These are phyloP conservation scores for Drosophila novamexicana DNA, from an alignment of 1,140 invertebrate genomes.

Conservation along the genomic window DNA sequence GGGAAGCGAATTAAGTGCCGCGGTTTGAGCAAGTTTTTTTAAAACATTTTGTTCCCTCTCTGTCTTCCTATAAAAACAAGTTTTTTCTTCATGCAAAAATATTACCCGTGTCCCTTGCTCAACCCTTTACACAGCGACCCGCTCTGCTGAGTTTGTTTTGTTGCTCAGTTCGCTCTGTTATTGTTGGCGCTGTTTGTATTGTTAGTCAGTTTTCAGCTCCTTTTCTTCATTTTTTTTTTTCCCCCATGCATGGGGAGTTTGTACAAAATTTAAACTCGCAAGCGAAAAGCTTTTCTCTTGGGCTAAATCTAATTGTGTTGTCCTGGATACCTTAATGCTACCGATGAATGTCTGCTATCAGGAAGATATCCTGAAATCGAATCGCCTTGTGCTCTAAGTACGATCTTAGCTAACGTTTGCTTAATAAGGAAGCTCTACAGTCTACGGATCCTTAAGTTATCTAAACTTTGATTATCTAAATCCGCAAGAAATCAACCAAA, in stretches of 20 bases:
- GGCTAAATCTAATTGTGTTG: constrained; percentile 20
- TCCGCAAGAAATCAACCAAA: not conserved
- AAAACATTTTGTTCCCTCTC: constrained; percentile 2
- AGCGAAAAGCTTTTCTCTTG: constrained; percentile 10
- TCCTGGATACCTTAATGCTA: constrained; percentile 25
- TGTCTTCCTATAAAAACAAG: constrained; percentile 24
- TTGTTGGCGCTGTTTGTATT: constrained; percentile 50
- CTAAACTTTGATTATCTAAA: too few species aligned
- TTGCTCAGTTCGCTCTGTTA: constrained; percentile 43
- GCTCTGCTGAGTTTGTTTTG: constrained; percentile 8
- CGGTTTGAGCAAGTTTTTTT: constrained; percentile 39
- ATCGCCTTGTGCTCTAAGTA: too few species aligned
- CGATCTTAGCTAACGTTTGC: too few species aligned
- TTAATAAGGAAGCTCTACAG: too few species aligned
- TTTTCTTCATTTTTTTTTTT: constrained; percentile 24
- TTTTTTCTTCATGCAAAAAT: constrained; percentile 36
- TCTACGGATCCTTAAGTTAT: too few species aligned
- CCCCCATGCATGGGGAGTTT: not conserved
- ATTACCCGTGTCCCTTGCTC: constrained; percentile 10
- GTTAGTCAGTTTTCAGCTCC: constrained; percentile 47
- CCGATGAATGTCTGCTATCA: too few species aligned
- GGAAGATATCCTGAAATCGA: too few species aligned
- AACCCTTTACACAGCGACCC: constrained; percentile 21
- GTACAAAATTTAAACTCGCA: constrained; percentile 10
- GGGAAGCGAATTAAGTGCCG: constrained; percentile 60